Percentiles rank a stretch among this genome's conserved stretches.
Evolutionary conservation across 2,113 vertebrate species (phyloP).

Genomic region (Crotalus horridus): DNA sequence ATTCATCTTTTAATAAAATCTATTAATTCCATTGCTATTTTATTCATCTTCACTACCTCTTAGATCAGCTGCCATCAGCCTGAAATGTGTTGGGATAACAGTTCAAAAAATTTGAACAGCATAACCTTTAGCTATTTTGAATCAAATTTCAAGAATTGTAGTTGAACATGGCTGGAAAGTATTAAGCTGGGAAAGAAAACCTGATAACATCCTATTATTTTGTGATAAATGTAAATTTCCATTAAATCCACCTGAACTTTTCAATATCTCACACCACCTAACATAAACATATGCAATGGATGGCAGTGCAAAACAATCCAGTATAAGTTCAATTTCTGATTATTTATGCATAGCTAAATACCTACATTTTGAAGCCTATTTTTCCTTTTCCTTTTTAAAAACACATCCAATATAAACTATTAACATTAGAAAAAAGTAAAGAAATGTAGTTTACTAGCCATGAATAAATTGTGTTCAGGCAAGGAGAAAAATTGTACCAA

Average conservation of each 20-base stretch:
- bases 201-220: not conserved
- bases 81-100: not conserved
- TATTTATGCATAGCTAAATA: not conserved
- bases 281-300: not conserved
- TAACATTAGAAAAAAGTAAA: not conserved
- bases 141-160: not conserved
- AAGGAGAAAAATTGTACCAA: not conserved
- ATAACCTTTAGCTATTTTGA: not conserved
- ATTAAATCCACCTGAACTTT: not conserved
- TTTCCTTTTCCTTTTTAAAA: not conserved
- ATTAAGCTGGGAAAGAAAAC: not conserved
- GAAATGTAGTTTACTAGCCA: not conserved
- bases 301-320: not conserved
- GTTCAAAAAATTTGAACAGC: not conserved
- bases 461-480: not conserved
- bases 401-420: not conserved
- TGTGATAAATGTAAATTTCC: not conserved
- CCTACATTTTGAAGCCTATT: not conserved
- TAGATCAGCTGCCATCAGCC: not conserved
- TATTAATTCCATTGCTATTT: slow-evolving; percentile 14
- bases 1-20: slow-evolving; percentile 14
- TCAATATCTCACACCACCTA: not conserved
- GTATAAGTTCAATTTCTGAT: not conserved
- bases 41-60: slow-evolving; percentile 13
- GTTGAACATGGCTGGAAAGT: not conserved